Percentiles rank a stretch among this genome's conserved stretches.
These are phyloP conservation scores for Leptopilina boulardi DNA, from an alignment of 1,140 invertebrate genomes.

Conservation along the genomic window DNA sequence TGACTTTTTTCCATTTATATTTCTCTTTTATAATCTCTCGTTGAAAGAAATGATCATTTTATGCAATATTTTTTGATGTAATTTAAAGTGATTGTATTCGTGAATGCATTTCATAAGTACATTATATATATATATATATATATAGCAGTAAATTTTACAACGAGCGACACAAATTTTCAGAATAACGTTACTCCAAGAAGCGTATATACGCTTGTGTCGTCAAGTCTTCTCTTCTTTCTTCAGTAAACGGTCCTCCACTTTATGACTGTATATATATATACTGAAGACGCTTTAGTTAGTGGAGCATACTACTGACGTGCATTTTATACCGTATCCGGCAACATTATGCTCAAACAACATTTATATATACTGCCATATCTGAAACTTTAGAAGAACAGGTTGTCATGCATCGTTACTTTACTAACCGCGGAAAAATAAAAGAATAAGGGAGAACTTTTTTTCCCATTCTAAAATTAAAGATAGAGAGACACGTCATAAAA, in stretches of 20 bases:
- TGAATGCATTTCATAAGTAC: background rate
- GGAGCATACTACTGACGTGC: conserved; percentile 19
- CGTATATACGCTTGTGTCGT: background rate
- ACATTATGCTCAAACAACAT: conserved; percentile 1
- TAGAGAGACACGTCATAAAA: background rate
- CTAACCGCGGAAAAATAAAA: background rate
- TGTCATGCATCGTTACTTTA: background rate
- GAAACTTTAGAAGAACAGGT: conserved; percentile 21
- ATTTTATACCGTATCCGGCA: conserved; percentile 28
- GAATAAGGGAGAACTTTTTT: background rate
- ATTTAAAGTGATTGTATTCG: background rate
- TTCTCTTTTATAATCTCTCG: no score
- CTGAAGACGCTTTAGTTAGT: background rate
- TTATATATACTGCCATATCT: background rate
- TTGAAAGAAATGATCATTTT: no score
- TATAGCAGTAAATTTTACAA: background rate
- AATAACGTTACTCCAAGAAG: background rate
- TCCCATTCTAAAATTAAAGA: background rate
- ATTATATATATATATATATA: background rate
- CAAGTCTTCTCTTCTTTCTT: conserved; percentile 2
- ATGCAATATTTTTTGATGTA: background rate
- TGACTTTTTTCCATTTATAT: no score
- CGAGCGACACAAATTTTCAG: conserved; percentile 5
- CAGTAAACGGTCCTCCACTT: conserved; percentile 7
- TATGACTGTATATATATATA: background rate